Evolutionary conservation across 2,888 invertebrate genomes (phyloP), one percentile per base, ranked within the genome.

Genomic region (Papilio gigon): DNA sequence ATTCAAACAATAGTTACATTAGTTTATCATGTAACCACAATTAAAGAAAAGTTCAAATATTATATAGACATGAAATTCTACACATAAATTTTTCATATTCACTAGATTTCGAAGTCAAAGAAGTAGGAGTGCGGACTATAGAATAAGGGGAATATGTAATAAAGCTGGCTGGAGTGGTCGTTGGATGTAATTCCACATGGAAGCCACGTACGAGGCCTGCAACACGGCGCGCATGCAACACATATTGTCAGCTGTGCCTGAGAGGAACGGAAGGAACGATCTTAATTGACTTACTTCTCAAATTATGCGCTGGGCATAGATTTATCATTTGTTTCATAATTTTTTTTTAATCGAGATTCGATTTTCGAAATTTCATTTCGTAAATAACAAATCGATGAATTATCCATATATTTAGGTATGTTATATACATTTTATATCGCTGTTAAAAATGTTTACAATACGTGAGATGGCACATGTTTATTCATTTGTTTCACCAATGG

Each of bases 241-340:
- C 30, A 62, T 67, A 67, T 25, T 62, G 53, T 62, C 40, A 53
- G 25, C 40, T 53, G 8, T n/a, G n/a, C n/a, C n/a, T n/a, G n/a
- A n/a, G n/a, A n/a, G n/a, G n/a, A n/a, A n/a, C n/a, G n/a, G n/a
- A 40, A 67, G 42, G 42, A 40, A 40, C 61, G 20, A 56, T 37
- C 30, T 33, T 20, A 67, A 67, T 53, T 17, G 1, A 59, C 35
- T 35, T 22, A 14, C 1, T n/a, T 12, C 12, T 17, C 12, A 20
- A 20, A 14, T 35, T 58, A 35, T 30, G 56, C 5, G 3, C 33
- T n/a, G n/a, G n/a, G n/a, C n/a, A n/a, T n/a, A n/a, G n/a, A n/a
- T n/a, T n/a, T n/a, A n/a, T n/a, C n/a, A n/a, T n/a, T n/a, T n/a
- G n/a, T n/a, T n/a, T n/a, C n/a, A n/a, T n/a, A n/a, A n/a, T n/a